These are phyloP conservation scores for Agelas oroides DNA, from an alignment of 37 sponge, comb jelly and placozoan genomes.

Conservation along the genomic window DNA sequence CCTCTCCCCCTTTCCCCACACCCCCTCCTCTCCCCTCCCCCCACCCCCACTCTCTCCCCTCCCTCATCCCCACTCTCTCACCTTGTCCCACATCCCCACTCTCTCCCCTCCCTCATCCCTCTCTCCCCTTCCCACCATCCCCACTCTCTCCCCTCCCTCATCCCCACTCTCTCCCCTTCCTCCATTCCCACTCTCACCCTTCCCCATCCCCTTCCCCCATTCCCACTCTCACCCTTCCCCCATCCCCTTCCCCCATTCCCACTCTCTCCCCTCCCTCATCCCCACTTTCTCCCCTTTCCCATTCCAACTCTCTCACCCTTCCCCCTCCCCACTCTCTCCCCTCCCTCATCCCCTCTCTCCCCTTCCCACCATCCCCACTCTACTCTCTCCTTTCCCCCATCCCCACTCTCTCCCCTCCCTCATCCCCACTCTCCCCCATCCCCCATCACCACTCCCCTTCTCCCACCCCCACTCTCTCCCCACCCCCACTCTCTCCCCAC, in stretches of 20 bases:
- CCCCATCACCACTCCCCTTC: too few relatives aligned
- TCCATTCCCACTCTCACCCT: too few relatives aligned
- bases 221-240: too few relatives aligned
- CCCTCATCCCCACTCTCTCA: neutral
- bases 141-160: too few relatives aligned
- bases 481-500: too few relatives aligned
- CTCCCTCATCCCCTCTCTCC: neutral
- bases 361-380: neutral
- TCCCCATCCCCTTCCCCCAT: too few relatives aligned
- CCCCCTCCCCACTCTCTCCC: neutral
- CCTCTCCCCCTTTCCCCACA: neutral
- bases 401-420: neutral
- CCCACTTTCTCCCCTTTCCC: neutral
- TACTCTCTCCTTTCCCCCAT: neutral
- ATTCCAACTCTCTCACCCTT: too few relatives aligned
- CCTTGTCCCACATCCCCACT: neutral
- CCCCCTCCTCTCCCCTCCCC: neutral
- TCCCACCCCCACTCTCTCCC: too few relatives aligned
- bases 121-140: neutral
- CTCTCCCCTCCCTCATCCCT: neutral
- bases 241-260: too few relatives aligned
- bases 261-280: too few relatives aligned
- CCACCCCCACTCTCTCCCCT: neutral
- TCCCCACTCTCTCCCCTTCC: too few relatives aligned
- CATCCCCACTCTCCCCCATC: neutral